Percentiles rank a stretch among this genome's conserved stretches.
These are phyloP conservation scores for Wasmannia auropunctata DNA, from an alignment of 1,140 invertebrate genomes.

Conservation along the genomic window DNA sequence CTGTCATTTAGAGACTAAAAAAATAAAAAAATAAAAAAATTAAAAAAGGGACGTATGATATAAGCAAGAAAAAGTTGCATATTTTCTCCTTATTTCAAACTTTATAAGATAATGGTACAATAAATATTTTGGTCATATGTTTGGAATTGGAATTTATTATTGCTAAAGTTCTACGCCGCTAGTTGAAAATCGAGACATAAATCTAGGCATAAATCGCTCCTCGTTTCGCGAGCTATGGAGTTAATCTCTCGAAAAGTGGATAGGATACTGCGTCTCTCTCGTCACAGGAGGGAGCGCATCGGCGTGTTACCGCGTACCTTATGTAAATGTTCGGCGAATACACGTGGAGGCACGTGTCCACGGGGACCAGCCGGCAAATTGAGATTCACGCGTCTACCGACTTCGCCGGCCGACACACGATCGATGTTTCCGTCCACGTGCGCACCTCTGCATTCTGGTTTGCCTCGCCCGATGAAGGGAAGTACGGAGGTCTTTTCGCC, in stretches of 20 bases:
- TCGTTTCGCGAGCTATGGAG: not conserved
- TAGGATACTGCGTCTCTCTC: not conserved
- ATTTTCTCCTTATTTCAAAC: no score
- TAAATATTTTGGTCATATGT: not conserved
- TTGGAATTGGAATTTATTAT: not conserved
- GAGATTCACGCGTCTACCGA: slow-evolving; percentile 72
- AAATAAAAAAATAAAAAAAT: no score
- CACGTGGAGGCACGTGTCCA: slow-evolving; percentile 47
- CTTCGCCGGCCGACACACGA: slow-evolving; percentile 56
- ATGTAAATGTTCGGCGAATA: slow-evolving; percentile 63
- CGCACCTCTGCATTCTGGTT: slow-evolving; percentile 29
- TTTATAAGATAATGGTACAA: not conserved
- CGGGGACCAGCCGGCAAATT: slow-evolving; percentile 67
- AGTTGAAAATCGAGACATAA: not conserved
- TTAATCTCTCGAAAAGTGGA: slow-evolving; percentile 35
- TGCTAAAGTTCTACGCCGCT: not conserved
- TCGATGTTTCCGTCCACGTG: slow-evolving; percentile 63
- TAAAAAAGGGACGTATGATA: not conserved
- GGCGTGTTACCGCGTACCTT: slow-evolving; percentile 38
- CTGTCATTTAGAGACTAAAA: not conserved
- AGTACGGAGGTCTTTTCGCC: not conserved
- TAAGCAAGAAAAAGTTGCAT: no score
- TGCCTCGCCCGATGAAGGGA: slow-evolving; percentile 10
- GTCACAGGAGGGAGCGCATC: slow-evolving; percentile 26
- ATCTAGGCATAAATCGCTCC: not conserved